A percentile compares a stretch with the other conserved stretches of the same genome.
Conservation (phyloP, 2,888 invertebrate genomes). For the Mesopsocus fuscifrons region DNA sequence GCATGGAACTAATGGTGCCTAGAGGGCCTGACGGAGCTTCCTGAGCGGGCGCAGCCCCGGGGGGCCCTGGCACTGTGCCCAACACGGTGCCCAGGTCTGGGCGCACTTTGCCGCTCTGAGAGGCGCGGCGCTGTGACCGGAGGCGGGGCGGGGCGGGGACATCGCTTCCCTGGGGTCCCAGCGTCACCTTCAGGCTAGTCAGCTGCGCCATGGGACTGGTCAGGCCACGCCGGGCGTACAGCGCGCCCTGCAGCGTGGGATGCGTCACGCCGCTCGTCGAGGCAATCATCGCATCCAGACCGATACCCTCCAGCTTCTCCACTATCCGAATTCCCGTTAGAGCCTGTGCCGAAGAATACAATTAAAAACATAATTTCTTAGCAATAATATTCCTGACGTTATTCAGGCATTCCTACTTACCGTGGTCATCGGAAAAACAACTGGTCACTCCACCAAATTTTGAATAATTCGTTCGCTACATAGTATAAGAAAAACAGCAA, state of each 20-base stretch:
- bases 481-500: too few species aligned
- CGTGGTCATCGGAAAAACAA: too few species aligned
- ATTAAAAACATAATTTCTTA: conserved; percentile 6
- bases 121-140: conserved; percentile 17
- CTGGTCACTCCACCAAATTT: too few species aligned
- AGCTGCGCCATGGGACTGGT: conserved; percentile 66
- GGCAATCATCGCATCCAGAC: conserved; percentile 45
- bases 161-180: conserved; percentile 22
- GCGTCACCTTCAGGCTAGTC: conserved; percentile 43
- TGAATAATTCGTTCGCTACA: too few species aligned
- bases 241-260: conserved; percentile 38
- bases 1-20: conserved; percentile 56
- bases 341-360: conserved; percentile 18
- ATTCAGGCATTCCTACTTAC: too few species aligned
- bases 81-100: conserved; percentile 23
- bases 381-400: not conserved
- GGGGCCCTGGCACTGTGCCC: conserved; percentile 16
- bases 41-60: conserved; percentile 18
- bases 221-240: conserved; percentile 37
- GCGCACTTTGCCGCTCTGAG: conserved; percentile 16
- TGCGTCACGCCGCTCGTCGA: conserved; percentile 37
- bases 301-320: conserved; percentile 46
- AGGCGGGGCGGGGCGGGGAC: conserved; percentile 20
- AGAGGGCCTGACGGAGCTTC: conserved; percentile 24
- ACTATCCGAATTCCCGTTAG: conserved; percentile 35